A percentile compares a stretch with the other conserved stretches of the same genome.
Conservation (phyloP, 1,140 invertebrate genomes). For the Gryllus bimaculatus region DNA sequence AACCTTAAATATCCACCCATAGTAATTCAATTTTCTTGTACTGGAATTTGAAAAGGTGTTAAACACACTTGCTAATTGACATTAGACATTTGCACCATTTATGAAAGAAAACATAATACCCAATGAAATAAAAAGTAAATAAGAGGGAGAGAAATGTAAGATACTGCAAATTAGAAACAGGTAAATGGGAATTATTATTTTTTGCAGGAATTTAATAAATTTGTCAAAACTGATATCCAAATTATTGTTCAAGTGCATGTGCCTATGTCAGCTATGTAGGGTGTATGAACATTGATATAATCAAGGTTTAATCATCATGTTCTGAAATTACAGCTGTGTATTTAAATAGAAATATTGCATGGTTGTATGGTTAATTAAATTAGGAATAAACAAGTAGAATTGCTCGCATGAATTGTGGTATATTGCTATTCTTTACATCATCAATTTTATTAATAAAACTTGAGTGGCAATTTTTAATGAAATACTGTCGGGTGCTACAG, state of each 20-base stretch:
- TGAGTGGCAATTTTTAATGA: no score
- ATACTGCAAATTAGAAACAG: background rate
- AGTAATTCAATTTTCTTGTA: background rate
- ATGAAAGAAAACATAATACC: no score
- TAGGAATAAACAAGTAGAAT: background rate
- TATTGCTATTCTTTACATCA: background rate
- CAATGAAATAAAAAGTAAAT: no score
- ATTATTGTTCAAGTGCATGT: no score
- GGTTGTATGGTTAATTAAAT: conserved; percentile 1
- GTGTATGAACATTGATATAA: no score
- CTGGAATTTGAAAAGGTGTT: background rate
- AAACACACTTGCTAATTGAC: no score
- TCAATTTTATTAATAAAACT: background rate
- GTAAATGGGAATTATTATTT: background rate
- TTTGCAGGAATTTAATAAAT: no score
- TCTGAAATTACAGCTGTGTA: background rate
- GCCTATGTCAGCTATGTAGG: no score
- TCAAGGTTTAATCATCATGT: no score
- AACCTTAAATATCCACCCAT: background rate
- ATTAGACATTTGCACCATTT: no score
- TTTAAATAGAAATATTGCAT: background rate
- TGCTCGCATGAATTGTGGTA: background rate
- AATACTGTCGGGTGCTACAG: no score
- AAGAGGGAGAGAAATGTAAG: background rate
- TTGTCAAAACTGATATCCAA: no score